These are phyloP conservation scores for Hemaris fuciformis DNA, from an alignment of 2,888 invertebrate species.

Conservation along the genomic window DNA sequence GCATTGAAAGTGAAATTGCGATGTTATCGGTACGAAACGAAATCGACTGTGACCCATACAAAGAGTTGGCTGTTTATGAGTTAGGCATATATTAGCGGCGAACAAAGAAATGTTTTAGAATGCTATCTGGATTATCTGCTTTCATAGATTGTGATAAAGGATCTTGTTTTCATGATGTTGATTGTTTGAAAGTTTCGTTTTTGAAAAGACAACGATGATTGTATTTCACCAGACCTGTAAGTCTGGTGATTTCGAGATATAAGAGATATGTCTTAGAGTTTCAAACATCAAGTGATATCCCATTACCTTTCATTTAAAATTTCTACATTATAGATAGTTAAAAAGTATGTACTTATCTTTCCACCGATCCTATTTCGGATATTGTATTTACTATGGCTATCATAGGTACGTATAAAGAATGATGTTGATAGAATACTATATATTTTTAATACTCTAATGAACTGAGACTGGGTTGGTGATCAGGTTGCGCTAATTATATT, in stretches of 20 bases:
- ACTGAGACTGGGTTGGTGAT: too few relatives aligned
- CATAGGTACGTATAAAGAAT: too few relatives aligned
- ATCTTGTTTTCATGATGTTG: background rate
- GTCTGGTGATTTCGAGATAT: background rate
- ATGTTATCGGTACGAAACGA: conserved; percentile 37
- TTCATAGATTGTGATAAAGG: background rate
- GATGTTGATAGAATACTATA: too few relatives aligned
- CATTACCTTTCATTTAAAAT: too few relatives aligned
- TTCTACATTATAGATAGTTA: too few relatives aligned
- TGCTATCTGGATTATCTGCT: background rate
- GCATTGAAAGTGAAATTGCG: conserved; percentile 28
- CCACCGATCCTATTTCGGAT: too few relatives aligned
- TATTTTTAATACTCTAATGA: too few relatives aligned
- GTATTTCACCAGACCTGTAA: background rate
- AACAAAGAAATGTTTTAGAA: conserved; percentile 20
- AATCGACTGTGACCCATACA: conserved; percentile 51
- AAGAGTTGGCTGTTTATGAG: conserved; percentile 33
- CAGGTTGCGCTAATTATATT: too few relatives aligned
- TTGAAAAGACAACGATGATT: background rate
- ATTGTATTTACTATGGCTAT: too few relatives aligned
- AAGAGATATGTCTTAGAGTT: too few relatives aligned
- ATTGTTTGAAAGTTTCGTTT: background rate
- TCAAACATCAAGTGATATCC: too few relatives aligned
- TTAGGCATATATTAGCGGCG: background rate
- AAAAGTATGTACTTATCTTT: too few relatives aligned